phyloP scores from a whole-genome alignment of 1,140 invertebrate species.

The Neodiprion fabricii region DNA sequence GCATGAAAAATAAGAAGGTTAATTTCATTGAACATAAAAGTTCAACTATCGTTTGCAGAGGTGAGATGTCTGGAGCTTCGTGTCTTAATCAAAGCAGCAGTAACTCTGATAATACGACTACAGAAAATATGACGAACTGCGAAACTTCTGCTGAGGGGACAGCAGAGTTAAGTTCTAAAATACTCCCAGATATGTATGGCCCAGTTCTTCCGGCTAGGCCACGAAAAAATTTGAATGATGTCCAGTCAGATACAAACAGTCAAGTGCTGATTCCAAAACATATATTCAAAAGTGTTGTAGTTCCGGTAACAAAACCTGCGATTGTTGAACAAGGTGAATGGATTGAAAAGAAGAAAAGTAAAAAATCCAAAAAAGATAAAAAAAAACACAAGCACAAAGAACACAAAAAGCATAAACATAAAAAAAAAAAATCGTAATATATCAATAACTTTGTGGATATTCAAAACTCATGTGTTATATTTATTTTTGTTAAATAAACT shows the following conservation, averaged over 20 bases:
- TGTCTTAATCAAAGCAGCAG: conserved; percentile 26
- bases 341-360: conserved; percentile 50
- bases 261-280: conserved; percentile 30
- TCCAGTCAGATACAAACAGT: neutral
- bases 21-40: conserved; percentile 50
- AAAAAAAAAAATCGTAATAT: conserved; percentile 34
- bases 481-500: neutral
- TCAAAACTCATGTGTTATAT: conserved; percentile 1
- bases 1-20: conserved; percentile 40
- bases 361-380: conserved; percentile 56
- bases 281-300: conserved; percentile 42
- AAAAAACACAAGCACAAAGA: conserved; percentile 59
- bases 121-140: no score
- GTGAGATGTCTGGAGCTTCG: conserved; percentile 22
- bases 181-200: conserved; percentile 58
- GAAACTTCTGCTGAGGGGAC: conserved; percentile 9
- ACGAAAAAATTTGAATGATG: conserved; percentile 12
- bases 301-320: conserved; percentile 28
- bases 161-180: conserved; percentile 14
- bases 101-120: conserved; percentile 25
- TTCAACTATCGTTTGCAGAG: conserved; percentile 21
- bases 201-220: conserved; percentile 62
- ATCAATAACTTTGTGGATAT: neutral
- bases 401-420: conserved; percentile 47
- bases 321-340: conserved; percentile 43